Evolutionary conservation across 1,140 invertebrate species (phyloP).

Genomic region (Trachymyrmex septentrionalis): DNA sequence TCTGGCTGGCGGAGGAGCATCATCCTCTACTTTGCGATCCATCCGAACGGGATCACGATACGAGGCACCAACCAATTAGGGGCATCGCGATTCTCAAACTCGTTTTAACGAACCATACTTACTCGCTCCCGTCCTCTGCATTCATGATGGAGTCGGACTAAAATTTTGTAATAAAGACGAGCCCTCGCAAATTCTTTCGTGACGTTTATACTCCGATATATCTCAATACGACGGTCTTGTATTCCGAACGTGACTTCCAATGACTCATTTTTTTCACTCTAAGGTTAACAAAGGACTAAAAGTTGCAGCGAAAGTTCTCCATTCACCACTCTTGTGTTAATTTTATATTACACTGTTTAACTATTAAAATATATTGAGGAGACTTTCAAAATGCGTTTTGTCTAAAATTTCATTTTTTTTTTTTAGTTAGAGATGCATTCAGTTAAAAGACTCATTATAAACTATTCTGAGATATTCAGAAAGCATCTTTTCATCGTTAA

Average conservation of each 20-base stretch:
- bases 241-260: not conserved
- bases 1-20: slow-evolving; percentile 75
- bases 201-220: slow-evolving; percentile 30
- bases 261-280: not conserved
- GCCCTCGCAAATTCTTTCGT: not conserved
- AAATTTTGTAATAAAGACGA: slow-evolving; percentile 14
- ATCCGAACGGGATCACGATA: slow-evolving; percentile 67
- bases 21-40: slow-evolving; percentile 74
- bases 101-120: slow-evolving; percentile 69
- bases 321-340: not conserved
- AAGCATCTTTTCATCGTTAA: no score
- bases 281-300: slow-evolving; percentile 14
- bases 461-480: no score
- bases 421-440: no score
- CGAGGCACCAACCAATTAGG: slow-evolving; percentile 79
- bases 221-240: slow-evolving; percentile 5
- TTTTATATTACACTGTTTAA: slow-evolving; percentile 8
- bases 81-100: slow-evolving; percentile 72
- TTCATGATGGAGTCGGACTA: slow-evolving; percentile 44
- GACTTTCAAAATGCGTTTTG: no score
- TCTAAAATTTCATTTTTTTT: no score
- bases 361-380: no score
- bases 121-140: slow-evolving; percentile 1
- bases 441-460: no score
- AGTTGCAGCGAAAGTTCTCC: slow-evolving; percentile 16